Percentiles rank a stretch among this genome's conserved stretches.
These are phyloP conservation scores for Apolygus lucorum DNA, from an alignment of 1,140 invertebrate species.

Conservation along the genomic window DNA sequence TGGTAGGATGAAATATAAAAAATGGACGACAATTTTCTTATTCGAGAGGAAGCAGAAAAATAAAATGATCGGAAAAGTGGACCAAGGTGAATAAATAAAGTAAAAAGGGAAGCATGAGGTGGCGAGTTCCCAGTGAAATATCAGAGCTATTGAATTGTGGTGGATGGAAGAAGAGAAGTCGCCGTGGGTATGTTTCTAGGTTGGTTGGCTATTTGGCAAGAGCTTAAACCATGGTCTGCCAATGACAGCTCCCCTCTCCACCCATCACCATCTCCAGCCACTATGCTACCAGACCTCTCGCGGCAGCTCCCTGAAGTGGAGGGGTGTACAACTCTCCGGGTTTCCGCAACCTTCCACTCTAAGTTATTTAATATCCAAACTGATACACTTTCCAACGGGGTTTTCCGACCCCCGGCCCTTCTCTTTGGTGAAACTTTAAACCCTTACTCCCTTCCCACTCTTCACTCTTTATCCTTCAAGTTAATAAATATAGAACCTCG, in stretches of 20 bases:
- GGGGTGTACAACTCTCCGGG: too few relatives aligned
- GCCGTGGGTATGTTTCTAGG: constrained; percentile 8
- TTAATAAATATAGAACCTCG: constrained; percentile 4
- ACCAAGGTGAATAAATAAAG: background rate
- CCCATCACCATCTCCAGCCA: background rate
- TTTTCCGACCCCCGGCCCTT: background rate
- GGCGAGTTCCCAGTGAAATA: background rate
- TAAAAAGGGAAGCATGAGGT: background rate
- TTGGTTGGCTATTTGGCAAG: constrained; percentile 16
- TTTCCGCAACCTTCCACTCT: background rate
- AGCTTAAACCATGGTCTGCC: constrained; percentile 4
- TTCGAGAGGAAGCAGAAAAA: background rate
- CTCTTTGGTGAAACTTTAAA: background rate
- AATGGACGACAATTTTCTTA: too few relatives aligned
- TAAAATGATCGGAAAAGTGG: background rate
- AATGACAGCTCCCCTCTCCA: background rate
- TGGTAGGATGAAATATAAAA: too few relatives aligned
- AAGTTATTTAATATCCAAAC: constrained; percentile 17
- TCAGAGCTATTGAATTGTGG: constrained; percentile 2
- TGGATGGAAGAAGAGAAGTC: background rate
- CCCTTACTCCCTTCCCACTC: background rate
- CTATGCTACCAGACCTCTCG: too few relatives aligned
- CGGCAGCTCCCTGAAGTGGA: too few relatives aligned
- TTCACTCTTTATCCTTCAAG: background rate
- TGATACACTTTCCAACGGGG: constrained; percentile 9